Conservation (phyloP, 1,140 invertebrate genomes). For the Heliconius congener region DNA sequence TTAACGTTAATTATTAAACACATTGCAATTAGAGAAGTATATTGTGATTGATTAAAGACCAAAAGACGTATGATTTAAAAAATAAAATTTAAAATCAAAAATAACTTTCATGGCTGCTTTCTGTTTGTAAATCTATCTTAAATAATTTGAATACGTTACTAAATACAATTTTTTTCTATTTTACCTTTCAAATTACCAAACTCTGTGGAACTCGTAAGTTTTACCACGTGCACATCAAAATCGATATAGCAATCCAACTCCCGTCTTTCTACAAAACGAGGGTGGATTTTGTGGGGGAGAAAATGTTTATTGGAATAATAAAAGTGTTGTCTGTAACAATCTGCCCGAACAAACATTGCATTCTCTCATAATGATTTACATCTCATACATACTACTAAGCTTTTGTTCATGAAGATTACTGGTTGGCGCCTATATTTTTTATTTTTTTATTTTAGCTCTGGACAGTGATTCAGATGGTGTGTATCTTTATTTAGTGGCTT, state of each 20-base stretch:
- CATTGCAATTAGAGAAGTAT: not conserved
- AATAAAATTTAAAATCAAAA: not conserved
- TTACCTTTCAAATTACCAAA: not conserved
- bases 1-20: no score
- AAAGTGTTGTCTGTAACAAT: constrained; percentile 49
- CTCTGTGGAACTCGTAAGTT: constrained; percentile 1
- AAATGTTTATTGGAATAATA: constrained; percentile 64
- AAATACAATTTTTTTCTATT: not conserved
- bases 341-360: constrained; percentile 22
- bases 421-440: constrained; percentile 16
- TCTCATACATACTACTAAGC: constrained; percentile 19
- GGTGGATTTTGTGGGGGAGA: constrained; percentile 57
- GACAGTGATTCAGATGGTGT: constrained; percentile 26
- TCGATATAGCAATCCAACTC: constrained; percentile 60
- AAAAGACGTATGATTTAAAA: not conserved
- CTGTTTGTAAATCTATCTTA: not conserved
- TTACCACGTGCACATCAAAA: constrained; percentile 47
- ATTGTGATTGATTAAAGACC: not conserved
- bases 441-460: constrained; percentile 23
- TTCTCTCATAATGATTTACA: constrained; percentile 28
- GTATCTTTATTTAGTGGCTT: constrained; percentile 17
- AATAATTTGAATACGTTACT: not conserved
- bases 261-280: constrained; percentile 50
- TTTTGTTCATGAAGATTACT: constrained; percentile 16
- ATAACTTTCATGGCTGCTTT: not conserved